Base-by-base conservation (phyloP, 1,140 invertebrate species). In the Himalopsyche phryganea region DNA sequence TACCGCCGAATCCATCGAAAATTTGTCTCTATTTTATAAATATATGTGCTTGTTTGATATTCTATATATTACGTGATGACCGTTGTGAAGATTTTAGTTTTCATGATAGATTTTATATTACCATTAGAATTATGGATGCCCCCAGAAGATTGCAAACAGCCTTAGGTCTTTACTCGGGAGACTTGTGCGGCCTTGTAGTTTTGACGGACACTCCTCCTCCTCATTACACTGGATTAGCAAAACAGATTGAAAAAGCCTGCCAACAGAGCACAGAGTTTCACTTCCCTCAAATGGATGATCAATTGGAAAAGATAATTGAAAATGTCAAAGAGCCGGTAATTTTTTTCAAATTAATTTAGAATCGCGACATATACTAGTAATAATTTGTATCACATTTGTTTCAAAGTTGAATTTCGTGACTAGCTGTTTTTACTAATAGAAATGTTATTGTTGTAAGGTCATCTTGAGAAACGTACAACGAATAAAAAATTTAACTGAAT, bases 121-220 rank as follows among this genome's bases (percentile, higher is more conserved):
- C 9, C 32, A 5, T 23, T 13, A 60, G 35, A 40, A 61, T 46
- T 23, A 49, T 61, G 36, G 68, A 66, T 35, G 45, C 83, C 47
- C 87, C 91, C 4, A 89, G 92, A 68, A 80, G 91, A 53, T 78
- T 98, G 13, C 94, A 97, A 78, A 97, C 94, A 56, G 91, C 94
- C 42, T 83, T 98, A 70, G 92, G 88, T 33, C 77, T 98, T 1
- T 98, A 98, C 77, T 96, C 94, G 0, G 88, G 89, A 70, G 92
- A 93, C 67, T 77, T 98, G 42, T 90, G 88, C 72, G 95, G 91
- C 5, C 73, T 94, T 18, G 91, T 98, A 36, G 73, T 98, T 32
- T 63, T 73, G 50, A 58, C 60, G 4, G 70, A 72, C 6, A 47
- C 54, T 17, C 45, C 59, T 0, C 63, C 66, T 1, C 54, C 60